phyloP scores from a whole-genome alignment of 2,888 invertebrate species.

The Troides oblongomaculatus region DNA sequence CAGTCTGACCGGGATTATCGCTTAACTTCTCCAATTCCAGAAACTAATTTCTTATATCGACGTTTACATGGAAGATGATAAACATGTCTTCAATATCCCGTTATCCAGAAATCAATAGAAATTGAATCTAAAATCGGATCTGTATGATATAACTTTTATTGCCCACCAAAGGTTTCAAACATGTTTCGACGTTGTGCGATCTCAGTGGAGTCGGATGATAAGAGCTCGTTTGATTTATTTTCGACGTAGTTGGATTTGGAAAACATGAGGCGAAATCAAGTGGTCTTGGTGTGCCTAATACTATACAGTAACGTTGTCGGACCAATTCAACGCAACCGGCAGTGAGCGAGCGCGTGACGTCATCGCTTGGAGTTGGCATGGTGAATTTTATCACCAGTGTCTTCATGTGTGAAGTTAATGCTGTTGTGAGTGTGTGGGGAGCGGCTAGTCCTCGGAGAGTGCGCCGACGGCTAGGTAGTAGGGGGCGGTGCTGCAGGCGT shows the following conservation, averaged over 20 bases:
- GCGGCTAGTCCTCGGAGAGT: slow-evolving; percentile 49
- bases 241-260: neutral
- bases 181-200: neutral
- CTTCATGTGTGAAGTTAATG: slow-evolving; percentile 24
- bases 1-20: neutral
- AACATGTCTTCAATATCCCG: neutral
- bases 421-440: slow-evolving; percentile 46
- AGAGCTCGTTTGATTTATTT: neutral
- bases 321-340: neutral
- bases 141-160: no score
- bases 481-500: slow-evolving; percentile 33
- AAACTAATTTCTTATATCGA: neutral
- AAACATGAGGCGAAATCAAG: neutral
- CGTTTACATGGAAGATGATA: neutral
- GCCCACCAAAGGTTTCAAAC: no score
- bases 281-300: neutral
- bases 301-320: slow-evolving; percentile 23
- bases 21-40: neutral
- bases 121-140: neutral
- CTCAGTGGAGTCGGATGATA: neutral
- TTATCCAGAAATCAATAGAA: neutral
- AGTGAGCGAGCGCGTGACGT: slow-evolving; percentile 33
- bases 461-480: slow-evolving; percentile 37
- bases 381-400: slow-evolving; percentile 25
- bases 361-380: slow-evolving; percentile 33